phyloP scores from a whole-genome alignment of 2,888 invertebrate genomes.

The Podotricha telesiphe region DNA sequence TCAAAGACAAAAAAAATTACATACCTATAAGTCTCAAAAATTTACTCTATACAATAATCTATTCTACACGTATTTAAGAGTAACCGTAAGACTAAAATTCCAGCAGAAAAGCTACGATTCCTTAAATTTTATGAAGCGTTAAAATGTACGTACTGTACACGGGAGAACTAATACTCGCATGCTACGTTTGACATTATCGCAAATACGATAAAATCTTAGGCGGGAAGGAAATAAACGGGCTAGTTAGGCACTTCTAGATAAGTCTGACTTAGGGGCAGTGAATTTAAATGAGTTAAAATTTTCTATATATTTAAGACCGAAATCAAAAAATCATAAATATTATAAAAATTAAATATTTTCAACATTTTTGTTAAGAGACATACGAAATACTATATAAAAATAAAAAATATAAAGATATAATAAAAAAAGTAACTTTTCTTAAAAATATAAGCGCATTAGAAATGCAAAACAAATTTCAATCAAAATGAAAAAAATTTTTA shows the following conservation, averaged over 20 bases:
- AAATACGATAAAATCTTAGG: conserved; percentile 45
- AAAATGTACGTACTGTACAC: conserved; percentile 27
- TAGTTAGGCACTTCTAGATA: conserved; percentile 43
- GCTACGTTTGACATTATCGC: conserved; percentile 49
- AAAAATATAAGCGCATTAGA: conserved; percentile 12
- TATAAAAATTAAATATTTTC: too few relatives aligned
- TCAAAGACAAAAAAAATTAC: too few relatives aligned
- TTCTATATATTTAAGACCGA: background rate
- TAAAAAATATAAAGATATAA: background rate
- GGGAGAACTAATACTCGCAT: conserved; percentile 42
- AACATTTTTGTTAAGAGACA: too few relatives aligned
- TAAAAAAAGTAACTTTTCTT: background rate
- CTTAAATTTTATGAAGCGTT: conserved; percentile 36
- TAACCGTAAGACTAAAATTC: conserved; percentile 8
- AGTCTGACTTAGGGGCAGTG: conserved; percentile 42
- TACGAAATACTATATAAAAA: background rate
- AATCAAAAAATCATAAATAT: background rate
- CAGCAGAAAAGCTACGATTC: conserved; percentile 20
- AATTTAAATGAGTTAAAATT: conserved; percentile 18
- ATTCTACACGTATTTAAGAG: background rate
- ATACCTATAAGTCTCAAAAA: background rate
- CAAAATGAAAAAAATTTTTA: conserved; percentile 10
- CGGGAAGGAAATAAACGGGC: conserved; percentile 46
- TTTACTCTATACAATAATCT: background rate
- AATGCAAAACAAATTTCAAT: conserved; percentile 10